Evolutionary conservation across 37 sponge, comb jelly and placozoan genomes (phyloP).

Genomic region (Cladorhizidae sp.): DNA sequence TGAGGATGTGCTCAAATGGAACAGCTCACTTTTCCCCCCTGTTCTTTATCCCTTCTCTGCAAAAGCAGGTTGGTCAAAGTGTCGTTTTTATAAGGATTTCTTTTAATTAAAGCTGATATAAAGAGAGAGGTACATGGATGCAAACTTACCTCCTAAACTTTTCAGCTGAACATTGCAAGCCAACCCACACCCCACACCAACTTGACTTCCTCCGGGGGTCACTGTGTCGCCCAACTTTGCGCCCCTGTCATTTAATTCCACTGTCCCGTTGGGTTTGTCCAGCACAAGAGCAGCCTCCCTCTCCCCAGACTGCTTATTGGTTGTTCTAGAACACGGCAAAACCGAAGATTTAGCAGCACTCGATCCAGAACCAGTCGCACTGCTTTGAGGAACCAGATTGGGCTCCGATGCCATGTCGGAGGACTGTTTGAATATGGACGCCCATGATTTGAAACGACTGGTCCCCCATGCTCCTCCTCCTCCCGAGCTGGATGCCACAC

Average conservation of each 20-base stretch:
- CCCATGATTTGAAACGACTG: conserved; percentile 36
- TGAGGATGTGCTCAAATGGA: too few relatives aligned
- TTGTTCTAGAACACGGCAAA: neutral
- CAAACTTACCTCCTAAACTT: conserved; percentile 30
- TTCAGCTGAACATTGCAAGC: conserved; percentile 1
- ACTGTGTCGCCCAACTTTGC: neutral
- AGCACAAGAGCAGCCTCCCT: too few relatives aligned
- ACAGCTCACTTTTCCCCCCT: too few relatives aligned
- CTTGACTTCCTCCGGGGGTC: neutral
- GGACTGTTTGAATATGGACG: conserved; percentile 25
- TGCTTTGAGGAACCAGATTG: neutral
- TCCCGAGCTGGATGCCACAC: neutral
- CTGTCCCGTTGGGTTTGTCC: neutral
- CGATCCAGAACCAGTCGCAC: neutral
- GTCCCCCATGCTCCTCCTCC: conserved; percentile 10
- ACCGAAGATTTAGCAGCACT: neutral
- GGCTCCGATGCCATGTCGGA: neutral
- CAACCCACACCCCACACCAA: neutral
- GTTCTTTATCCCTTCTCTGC: too few relatives aligned
- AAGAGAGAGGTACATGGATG: neutral
- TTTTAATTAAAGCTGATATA: too few relatives aligned
- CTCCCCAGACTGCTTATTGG: neutral
- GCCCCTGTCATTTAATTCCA: neutral
- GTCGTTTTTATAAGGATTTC: too few relatives aligned
- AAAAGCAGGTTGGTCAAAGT: too few relatives aligned